Conservation (phyloP, 2,797 vertebrate genomes). For the Holocentrus rufus region DNA sequence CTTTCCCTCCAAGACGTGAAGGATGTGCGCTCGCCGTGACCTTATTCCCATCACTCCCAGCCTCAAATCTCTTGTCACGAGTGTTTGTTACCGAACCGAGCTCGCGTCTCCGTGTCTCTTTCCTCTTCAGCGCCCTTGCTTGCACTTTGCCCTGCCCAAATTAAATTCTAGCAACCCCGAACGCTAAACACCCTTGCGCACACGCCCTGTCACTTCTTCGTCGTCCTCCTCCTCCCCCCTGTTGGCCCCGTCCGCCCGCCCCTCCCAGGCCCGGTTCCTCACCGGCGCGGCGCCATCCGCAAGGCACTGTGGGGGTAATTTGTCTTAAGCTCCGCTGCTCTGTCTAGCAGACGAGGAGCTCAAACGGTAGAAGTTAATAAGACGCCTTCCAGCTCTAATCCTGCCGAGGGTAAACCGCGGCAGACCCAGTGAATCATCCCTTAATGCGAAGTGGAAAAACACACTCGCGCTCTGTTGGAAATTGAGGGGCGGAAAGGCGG, state of each 20-base stretch:
- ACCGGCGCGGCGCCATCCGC: slow-evolving; percentile 41
- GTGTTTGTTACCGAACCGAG: slow-evolving; percentile 28
- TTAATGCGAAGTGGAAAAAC: slow-evolving; percentile 66
- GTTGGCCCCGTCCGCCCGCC: slow-evolving; percentile 25
- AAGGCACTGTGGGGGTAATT: slow-evolving; percentile 68
- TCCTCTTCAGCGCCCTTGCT: slow-evolving; percentile 45
- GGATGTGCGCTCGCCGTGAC: slow-evolving; percentile 11
- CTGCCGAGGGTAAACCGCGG: slow-evolving; percentile 63
- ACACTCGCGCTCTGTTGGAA: slow-evolving; percentile 60
- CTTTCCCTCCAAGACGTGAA: slow-evolving; percentile 6
- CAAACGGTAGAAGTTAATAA: slow-evolving; percentile 69
- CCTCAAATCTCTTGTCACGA: slow-evolving; percentile 47
- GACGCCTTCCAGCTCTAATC: slow-evolving; percentile 70
- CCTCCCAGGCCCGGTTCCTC: slow-evolving; percentile 47
- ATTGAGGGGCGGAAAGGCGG: slow-evolving; percentile 45
- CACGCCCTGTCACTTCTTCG: neutral
- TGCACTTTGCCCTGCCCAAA: slow-evolving; percentile 38
- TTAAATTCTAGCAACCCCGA: slow-evolving; percentile 44
- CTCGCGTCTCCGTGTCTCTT: neutral
- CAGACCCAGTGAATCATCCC: slow-evolving; percentile 70
- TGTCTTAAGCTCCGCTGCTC: slow-evolving; percentile 71
- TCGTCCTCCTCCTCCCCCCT: slow-evolving; percentile 4
- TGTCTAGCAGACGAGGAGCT: slow-evolving; percentile 60
- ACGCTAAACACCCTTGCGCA: neutral
- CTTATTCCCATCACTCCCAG: slow-evolving; percentile 35